phyloP scores from a whole-genome alignment of 35 echinoderm and acorn worm genomes.

The Hemicentrotus pulcherrimus region DNA sequence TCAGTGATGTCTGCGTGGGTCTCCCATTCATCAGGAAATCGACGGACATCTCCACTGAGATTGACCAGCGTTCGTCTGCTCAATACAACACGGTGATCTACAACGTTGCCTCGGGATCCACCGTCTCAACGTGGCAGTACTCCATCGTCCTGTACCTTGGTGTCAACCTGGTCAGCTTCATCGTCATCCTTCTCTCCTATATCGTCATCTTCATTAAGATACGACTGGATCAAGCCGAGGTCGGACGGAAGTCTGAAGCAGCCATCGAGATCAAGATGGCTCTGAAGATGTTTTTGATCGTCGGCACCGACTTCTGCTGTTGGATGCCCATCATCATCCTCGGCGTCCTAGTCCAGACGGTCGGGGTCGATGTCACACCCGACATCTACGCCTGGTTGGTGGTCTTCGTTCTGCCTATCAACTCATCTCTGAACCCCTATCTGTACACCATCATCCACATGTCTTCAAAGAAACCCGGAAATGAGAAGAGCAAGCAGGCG shows the following conservation, averaged over 20 bases:
- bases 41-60: constrained; percentile 25
- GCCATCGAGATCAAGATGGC: constrained; percentile 66
- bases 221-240: neutral
- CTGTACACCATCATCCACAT: constrained; percentile 65
- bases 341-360: constrained; percentile 50
- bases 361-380: constrained; percentile 3
- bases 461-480: neutral
- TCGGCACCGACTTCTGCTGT: constrained; percentile 70
- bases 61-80: neutral
- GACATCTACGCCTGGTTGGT: constrained; percentile 80
- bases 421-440: constrained; percentile 73
- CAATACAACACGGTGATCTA: constrained; percentile 39
- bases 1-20: constrained; percentile 71
- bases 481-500: neutral
- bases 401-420: constrained; percentile 72
- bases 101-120: constrained; percentile 46
- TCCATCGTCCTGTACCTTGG: constrained; percentile 63
- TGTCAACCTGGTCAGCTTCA: constrained; percentile 63
- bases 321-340: constrained; percentile 81
- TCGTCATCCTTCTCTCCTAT: constrained; percentile 59
- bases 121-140: constrained; percentile 60
- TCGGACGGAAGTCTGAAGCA: constrained; percentile 28
- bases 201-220: constrained; percentile 62
- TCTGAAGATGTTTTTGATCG: constrained; percentile 55
- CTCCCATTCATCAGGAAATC: constrained; percentile 61